Percentiles rank a stretch among this genome's conserved stretches.
These are phyloP conservation scores for Alectura lathami DNA, from an alignment of 2,113 vertebrate genomes.

Conservation along the genomic window DNA sequence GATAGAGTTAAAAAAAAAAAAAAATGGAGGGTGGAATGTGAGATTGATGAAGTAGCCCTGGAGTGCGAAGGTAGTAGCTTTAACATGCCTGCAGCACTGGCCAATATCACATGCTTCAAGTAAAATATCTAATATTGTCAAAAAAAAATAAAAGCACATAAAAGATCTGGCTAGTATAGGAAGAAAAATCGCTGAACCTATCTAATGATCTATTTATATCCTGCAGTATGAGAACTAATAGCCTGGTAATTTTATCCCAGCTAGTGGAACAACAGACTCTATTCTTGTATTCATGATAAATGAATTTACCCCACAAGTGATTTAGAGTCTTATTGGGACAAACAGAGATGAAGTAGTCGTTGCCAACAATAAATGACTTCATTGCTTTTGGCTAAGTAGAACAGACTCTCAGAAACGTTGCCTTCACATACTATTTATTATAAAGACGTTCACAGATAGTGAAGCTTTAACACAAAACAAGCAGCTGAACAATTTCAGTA, in stretches of 20 bases:
- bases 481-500: neutral
- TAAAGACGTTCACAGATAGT: neutral
- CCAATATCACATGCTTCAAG: neutral
- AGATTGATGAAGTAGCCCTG: neutral
- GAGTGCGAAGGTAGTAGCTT: neutral
- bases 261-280: constrained; percentile 12
- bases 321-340: neutral
- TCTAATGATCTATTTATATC: constrained; percentile 27
- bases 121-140: neutral
- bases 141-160: neutral
- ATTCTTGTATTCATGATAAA: constrained; percentile 33
- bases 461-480: neutral
- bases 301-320: constrained; percentile 14
- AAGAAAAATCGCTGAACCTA: constrained; percentile 14
- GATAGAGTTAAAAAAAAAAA: neutral
- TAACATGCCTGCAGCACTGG: neutral
- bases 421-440: neutral
- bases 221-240: constrained; percentile 26
- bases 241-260: constrained; percentile 41
- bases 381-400: constrained; percentile 22
- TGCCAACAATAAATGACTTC: neutral
- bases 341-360: constrained; percentile 9
- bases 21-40: neutral
- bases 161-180: neutral
- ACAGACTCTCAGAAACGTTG: neutral